Evolutionary conservation across 2,888 invertebrate species (phyloP).

Genomic region (Drosophila meridiana): DNA sequence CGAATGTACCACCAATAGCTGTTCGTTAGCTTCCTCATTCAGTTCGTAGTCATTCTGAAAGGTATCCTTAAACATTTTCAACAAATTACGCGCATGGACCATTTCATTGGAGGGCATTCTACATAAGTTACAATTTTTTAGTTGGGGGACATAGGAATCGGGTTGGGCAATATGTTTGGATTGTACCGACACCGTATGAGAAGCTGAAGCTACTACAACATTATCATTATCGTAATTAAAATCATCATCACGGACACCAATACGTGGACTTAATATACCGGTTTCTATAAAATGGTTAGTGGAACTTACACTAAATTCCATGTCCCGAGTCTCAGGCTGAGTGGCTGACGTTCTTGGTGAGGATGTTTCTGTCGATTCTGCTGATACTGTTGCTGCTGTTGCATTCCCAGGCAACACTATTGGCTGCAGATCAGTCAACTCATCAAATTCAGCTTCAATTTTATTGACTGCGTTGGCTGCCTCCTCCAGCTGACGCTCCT

Average conservation of each 20-base stretch:
- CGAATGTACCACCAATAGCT: slow-evolving; percentile 12
- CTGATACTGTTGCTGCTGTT: slow-evolving; percentile 18
- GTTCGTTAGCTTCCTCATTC: slow-evolving; percentile 62
- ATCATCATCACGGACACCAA: slow-evolving; percentile 52
- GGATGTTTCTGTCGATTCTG: slow-evolving; percentile 16
- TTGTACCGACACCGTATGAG: slow-evolving; percentile 58
- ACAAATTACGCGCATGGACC: slow-evolving; percentile 82
- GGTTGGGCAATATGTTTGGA: slow-evolving; percentile 22
- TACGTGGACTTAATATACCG: slow-evolving; percentile 62
- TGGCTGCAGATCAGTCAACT: slow-evolving; percentile 69
- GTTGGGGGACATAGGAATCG: slow-evolving; percentile 11
- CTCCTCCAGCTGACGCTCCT: slow-evolving; percentile 79
- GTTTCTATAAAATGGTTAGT: slow-evolving; percentile 79
- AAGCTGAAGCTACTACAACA: slow-evolving; percentile 71
- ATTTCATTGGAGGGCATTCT: slow-evolving; percentile 83
- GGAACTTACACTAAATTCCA: slow-evolving; percentile 84
- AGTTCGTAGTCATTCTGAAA: slow-evolving; percentile 81
- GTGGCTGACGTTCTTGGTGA: slow-evolving; percentile 17
- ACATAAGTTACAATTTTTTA: slow-evolving; percentile 67
- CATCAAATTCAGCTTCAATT: slow-evolving; percentile 81
- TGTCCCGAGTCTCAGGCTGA: slow-evolving; percentile 67
- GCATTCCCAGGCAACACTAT: slow-evolving; percentile 51
- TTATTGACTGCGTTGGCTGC: slow-evolving; percentile 82
- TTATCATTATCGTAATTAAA: slow-evolving; percentile 19
- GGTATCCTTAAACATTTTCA: slow-evolving; percentile 83